These are phyloP conservation scores for Grallaria varia DNA, from an alignment of 2,113 vertebrate species.

Conservation along the genomic window DNA sequence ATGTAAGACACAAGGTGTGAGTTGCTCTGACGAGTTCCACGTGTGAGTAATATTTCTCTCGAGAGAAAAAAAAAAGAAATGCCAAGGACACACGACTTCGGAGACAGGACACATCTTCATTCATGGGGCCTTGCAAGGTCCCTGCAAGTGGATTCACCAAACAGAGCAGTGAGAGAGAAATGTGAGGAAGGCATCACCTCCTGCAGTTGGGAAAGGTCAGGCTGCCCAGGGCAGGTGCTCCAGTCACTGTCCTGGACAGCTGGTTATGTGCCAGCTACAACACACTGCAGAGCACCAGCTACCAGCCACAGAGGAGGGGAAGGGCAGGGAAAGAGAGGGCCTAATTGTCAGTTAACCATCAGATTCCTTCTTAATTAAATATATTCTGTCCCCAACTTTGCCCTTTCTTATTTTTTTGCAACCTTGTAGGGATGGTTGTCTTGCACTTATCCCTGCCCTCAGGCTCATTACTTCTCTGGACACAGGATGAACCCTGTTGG, in stretches of 20 bases:
- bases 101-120: background rate
- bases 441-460: background rate
- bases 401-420: background rate
- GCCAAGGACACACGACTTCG: fast-evolving
- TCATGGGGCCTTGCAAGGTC: background rate
- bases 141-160: background rate
- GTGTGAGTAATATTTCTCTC: background rate
- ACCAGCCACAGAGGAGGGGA: background rate
- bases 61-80: background rate
- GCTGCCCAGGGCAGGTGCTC: background rate
- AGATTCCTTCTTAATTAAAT: background rate
- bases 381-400: background rate
- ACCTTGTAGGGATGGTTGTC: background rate
- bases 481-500: background rate
- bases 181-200: background rate
- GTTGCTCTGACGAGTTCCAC: background rate
- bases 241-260: fast-evolving
- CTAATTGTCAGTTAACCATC: background rate
- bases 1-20: background rate
- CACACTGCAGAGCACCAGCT: fast-evolving
- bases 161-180: background rate
- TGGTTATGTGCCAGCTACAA: background rate
- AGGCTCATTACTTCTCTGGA: background rate
- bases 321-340: background rate
- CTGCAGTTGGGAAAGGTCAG: background rate